Evolutionary conservation across 2,888 invertebrate species (phyloP), one percentile per base, ranked within the genome.

Genomic region (Anaspis maculata): DNA sequence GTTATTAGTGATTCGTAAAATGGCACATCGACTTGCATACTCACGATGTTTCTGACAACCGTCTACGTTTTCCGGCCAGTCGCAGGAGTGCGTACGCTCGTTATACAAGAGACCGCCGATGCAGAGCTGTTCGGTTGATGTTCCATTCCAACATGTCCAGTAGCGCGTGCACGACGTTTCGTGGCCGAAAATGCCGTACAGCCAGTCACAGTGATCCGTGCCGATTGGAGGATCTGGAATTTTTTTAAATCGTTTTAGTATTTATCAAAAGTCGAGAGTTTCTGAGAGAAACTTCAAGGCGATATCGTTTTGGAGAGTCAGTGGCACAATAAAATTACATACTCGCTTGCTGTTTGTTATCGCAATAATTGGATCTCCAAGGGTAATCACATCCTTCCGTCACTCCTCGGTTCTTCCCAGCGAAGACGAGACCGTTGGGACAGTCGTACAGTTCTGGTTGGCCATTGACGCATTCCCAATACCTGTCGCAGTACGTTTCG

Each of bases 111-210:
- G 74, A 1, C 90, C 90, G 13, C 90, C 90, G 55, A 90, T 90
- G 66, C 91, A 91, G 31, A 89, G 77, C 63, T 91, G 90, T 58
- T 91, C 90, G 0, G 88, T 89, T 7, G 89, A 84, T 0, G 91
- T 91, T 10, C 90, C 90, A 64, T 91, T 91, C 91, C 90, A 91
- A 63, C 91, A 91, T 1, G 90, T 90, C 90, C 90, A 91, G 63
- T 90, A 91, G 28, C 90, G 72, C 3, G 90, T 91, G 69, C 91
- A 91, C 1, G 88, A 89, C 1, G 89, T 90, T 70, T 90, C 90
- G 64, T 91, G 91, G 1, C 90, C 90, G 67, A 90, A 90, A 59
- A 91, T 90, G 27, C 91, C 91, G 66, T 89, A 91, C 49, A 89
- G 68, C 89, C 90, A 91, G 62, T 87, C 89, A 55, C 91, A 91